phyloP scores from a whole-genome alignment of 1,140 invertebrate genomes.

The Papilio polyxenes region DNA sequence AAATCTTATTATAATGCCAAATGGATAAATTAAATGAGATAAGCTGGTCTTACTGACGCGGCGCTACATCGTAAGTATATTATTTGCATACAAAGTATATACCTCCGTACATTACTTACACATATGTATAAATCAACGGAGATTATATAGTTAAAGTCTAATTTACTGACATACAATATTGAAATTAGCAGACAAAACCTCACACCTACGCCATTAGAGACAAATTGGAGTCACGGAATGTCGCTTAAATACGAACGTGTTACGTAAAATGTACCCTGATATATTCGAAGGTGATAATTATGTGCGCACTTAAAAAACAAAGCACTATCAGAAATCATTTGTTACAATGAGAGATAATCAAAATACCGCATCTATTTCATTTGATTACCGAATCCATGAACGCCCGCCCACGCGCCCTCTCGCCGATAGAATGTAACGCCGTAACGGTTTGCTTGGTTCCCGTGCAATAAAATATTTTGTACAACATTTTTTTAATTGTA shows the following conservation, averaged over 20 bases:
- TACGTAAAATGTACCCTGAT: conserved; percentile 35
- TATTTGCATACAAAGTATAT: conserved; percentile 20
- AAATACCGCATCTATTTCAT: conserved; percentile 38
- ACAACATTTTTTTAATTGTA: background rate
- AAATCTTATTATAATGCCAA: conserved; percentile 12
- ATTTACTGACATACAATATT: conserved; percentile 31
- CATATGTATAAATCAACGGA: conserved; percentile 23
- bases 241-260: conserved; percentile 35
- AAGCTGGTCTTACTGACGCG: background rate
- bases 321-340: conserved; percentile 38
- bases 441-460: conserved; percentile 1
- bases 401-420: conserved; percentile 35
- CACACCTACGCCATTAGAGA: conserved; percentile 33
- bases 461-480: conserved; percentile 5
- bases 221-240: conserved; percentile 38
- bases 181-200: conserved; percentile 27
- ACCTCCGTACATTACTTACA: conserved; percentile 1
- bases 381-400: conserved; percentile 34
- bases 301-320: conserved; percentile 39
- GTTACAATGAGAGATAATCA: conserved; percentile 32
- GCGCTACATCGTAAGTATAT: conserved; percentile 16
- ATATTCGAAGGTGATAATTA: conserved; percentile 19
- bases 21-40: conserved; percentile 22
- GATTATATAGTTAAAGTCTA: conserved; percentile 26
- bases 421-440: conserved; percentile 2